Base-by-base conservation (phyloP, 2,888 invertebrate genomes). In the Andrena haemorrhoa region DNA sequence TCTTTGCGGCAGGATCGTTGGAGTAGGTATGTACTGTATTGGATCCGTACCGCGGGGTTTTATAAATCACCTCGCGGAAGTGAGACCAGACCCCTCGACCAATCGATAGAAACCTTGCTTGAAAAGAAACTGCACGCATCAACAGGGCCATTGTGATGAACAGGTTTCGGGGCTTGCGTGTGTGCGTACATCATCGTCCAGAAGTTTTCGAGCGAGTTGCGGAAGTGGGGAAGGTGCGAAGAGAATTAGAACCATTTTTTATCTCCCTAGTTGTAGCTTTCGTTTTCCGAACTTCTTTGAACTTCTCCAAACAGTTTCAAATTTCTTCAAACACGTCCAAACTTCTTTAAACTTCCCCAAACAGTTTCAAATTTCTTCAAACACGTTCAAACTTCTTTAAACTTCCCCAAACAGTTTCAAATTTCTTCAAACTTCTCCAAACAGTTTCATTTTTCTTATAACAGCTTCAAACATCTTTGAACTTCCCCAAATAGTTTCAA, bases 71-170 rank as follows among this genome's bases (percentile, higher is more conserved):
- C 73, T 76, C 73, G 23, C 58, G 41, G 35, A 49, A 61, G 6
- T 58, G 41, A 68, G 69, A 56, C 12, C 64, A 56, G 56, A 56
- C 10, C 83, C 66, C 79, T 73, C 65, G 31, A 6, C 71, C 64
- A 89, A 89, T 88, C 88, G 89, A 88, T 88, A 88, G 82, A 76
- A 85, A 87, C 78, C 88, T 83, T 80, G 61, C 70, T 61, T 65
- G 69, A 66, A 68, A 71, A 60, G 65, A 56, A 53, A 76, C 71
- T 64, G 33, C 16, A 61, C 56, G 47, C 53, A 49, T 49, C 49
- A 35, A 63, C 49, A 51, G 65, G 61, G 63, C 29, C 20, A 49
- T 79, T 72, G 51, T 35, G 64, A 35, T 10, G 63, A 71, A 16
- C 58, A 26, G 12, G 69, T 79, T 76, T 77, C 12, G 47, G 51